These are phyloP conservation scores for Adoxophyes honmai DNA, from an alignment of 1,140 invertebrate species.

Conservation along the genomic window DNA sequence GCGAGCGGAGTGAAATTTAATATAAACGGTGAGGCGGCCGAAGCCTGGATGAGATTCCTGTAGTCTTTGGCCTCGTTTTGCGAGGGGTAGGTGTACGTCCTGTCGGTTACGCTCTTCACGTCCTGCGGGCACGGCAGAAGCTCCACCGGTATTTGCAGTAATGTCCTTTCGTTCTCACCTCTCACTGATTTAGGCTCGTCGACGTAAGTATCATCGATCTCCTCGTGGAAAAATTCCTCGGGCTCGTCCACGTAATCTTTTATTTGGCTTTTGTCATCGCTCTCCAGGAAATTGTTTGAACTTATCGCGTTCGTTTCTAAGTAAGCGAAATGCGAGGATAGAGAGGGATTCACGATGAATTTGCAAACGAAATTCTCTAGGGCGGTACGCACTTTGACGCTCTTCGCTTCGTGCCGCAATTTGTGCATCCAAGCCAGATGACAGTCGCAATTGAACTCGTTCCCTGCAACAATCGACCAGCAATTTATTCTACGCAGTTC, in stretches of 20 bases:
- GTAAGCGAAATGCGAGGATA: slow-evolving; percentile 57
- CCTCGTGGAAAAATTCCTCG: slow-evolving; percentile 56
- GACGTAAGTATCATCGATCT: slow-evolving; percentile 55
- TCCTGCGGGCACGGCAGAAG: slow-evolving; percentile 82
- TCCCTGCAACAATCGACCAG: slow-evolving; percentile 79
- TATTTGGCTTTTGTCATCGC: slow-evolving; percentile 44
- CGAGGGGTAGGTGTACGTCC: slow-evolving; percentile 76
- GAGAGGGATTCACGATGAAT: slow-evolving; percentile 46
- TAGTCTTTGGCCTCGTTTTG: slow-evolving; percentile 74
- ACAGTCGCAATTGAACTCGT: slow-evolving; percentile 88
- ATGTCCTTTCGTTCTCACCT: slow-evolving; percentile 59
- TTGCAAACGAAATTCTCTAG: slow-evolving; percentile 79
- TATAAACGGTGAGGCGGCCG: slow-evolving; percentile 19
- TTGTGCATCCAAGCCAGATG: slow-evolving; percentile 87
- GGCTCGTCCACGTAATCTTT: slow-evolving; percentile 43
- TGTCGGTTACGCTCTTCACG: slow-evolving; percentile 78
- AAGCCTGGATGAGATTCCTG: slow-evolving; percentile 63
- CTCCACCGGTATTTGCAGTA: slow-evolving; percentile 81
- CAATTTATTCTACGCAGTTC: slow-evolving; percentile 44
- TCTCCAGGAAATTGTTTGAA: slow-evolving; percentile 50
- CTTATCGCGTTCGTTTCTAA: slow-evolving; percentile 50
- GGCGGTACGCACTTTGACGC: slow-evolving; percentile 80
- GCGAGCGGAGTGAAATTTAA: slow-evolving; percentile 18
- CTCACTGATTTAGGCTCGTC: slow-evolving; percentile 57
- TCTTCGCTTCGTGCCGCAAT: slow-evolving; percentile 85